A percentile compares a stretch with the other conserved stretches of the same genome.
phyloP scores from a whole-genome alignment of 2,888 invertebrate species.

The Seira ritae region DNA sequence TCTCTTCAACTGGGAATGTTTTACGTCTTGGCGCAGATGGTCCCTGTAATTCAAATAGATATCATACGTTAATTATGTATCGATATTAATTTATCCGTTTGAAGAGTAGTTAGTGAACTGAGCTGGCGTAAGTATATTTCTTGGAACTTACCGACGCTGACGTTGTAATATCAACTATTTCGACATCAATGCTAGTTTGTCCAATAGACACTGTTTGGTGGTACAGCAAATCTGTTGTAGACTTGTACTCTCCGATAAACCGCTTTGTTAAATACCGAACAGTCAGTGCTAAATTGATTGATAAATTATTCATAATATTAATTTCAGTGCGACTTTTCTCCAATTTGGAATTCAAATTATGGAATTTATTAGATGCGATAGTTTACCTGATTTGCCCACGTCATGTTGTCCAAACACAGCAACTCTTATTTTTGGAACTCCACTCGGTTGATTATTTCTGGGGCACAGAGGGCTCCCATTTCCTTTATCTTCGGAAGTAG shows the following conservation, averaged over 20 bases:
- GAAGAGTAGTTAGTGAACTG: constrained; percentile 73
- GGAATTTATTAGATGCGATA: too few relatives aligned
- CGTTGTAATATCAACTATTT: constrained; percentile 87
- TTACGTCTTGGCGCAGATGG: constrained; percentile 67
- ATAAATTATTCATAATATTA: too few relatives aligned
- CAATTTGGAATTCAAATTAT: too few relatives aligned
- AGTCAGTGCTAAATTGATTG: too few relatives aligned
- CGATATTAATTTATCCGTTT: too few relatives aligned
- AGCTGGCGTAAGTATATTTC: too few relatives aligned
- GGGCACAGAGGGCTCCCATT: too few relatives aligned
- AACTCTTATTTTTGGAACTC: constrained; percentile 82
- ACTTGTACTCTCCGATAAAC: constrained; percentile 88
- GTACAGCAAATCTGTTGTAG: constrained; percentile 86
- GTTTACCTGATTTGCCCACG: constrained; percentile 88
- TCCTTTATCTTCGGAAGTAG: too few relatives aligned
- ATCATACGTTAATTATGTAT: too few relatives aligned
- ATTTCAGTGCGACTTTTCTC: too few relatives aligned
- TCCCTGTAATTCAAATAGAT: constrained; percentile 74
- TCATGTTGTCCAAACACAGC: constrained; percentile 86
- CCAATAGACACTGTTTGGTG: constrained; percentile 85
- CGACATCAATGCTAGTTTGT: constrained; percentile 84
- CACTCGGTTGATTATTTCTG: too few relatives aligned
- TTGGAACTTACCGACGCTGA: constrained; percentile 75
- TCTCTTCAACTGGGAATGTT: constrained; percentile 79
- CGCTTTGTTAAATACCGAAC: constrained; percentile 86